Base-by-base conservation (phyloP, 1,140 invertebrate genomes). In the Megalonaias nervosa region DNA sequence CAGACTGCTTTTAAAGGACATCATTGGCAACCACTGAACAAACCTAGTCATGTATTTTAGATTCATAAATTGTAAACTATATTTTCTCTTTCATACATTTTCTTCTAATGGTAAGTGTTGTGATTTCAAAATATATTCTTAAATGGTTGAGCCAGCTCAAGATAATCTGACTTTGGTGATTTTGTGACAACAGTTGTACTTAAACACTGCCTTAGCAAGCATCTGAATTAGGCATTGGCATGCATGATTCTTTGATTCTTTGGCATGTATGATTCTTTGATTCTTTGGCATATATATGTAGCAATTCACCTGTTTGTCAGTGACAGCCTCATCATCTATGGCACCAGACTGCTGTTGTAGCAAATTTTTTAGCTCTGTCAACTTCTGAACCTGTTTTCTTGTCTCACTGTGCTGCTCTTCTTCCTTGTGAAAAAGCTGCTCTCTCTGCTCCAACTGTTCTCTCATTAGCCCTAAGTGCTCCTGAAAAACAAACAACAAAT, bases 341-440 rank as follows among this genome's bases (percentile, higher is more conserved):
- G 68, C 81, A 0, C 87, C 86, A 21, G 86, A 14, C 74, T 89
- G 85, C 67, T 89, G 81, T 74, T 89, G 86, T 14, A 90, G 76
- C 3, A 88, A 21, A 23, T 87, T 82, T 58, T 84, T 87, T 57
- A 88, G 77, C 64, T 89, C 84, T 17, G 82, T 87, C 57, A 90
- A 79, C 69, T 84, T 82, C 2, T 83, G 62, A 14, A 89, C 73
- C 56, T 87, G 82, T 16, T 81, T 75, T 17, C 74, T 71, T 0
- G 75, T 64, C 12, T 75, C 79, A 19, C 55, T 77, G n/a, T 67
- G 76, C 16, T 80, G 59, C 15, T 75, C 80, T 48, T 81, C 82
- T 69, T 86, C 85, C 17, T 84, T 82, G 2, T 84, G 76, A 31
- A 87, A 58, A 69, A 84, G 81, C 17, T 77, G 66, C 67, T 90